A percentile compares a stretch with the other conserved stretches of the same genome.
Conservation (phyloP, 2,888 invertebrate genomes). For the Mystacides longicornis region DNA sequence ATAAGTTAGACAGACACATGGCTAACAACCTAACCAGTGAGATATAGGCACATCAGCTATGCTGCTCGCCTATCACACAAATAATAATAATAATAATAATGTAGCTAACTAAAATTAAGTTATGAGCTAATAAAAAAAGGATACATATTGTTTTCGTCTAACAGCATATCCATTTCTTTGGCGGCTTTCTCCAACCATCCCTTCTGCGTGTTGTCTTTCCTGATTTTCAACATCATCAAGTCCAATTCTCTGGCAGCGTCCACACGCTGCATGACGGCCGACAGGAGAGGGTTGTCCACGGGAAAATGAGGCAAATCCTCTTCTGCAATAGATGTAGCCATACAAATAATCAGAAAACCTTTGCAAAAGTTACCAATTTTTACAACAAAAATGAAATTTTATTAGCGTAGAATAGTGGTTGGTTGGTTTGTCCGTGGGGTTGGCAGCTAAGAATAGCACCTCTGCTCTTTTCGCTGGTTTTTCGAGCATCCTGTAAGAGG, state of each 20-base stretch:
- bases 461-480: too few species aligned
- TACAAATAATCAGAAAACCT: not conserved
- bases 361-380: not conserved
- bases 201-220: conserved; percentile 57
- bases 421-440: too few species aligned
- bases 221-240: conserved; percentile 58
- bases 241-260: conserved; percentile 75
- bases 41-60: too few species aligned
- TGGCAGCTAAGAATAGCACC: too few species aligned
- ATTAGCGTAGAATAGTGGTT: not conserved
- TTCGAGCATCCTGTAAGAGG: too few species aligned
- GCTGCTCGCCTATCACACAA: too few species aligned
- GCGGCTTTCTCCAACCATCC: conserved; percentile 85
- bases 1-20: too few species aligned
- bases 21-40: too few species aligned
- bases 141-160: conserved; percentile 65
- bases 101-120: too few species aligned
- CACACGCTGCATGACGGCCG: conserved; percentile 60
- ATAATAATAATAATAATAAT: too few species aligned
- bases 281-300: conserved; percentile 55
- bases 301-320: conserved; percentile 82
- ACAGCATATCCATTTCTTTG: conserved; percentile 83
- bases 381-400: not conserved
- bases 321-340: conserved; percentile 41
- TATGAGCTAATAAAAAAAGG: conserved; percentile 36